Evolutionary conservation across 2,113 vertebrate genomes (phyloP).

Genomic region (Perca schrenkii): DNA sequence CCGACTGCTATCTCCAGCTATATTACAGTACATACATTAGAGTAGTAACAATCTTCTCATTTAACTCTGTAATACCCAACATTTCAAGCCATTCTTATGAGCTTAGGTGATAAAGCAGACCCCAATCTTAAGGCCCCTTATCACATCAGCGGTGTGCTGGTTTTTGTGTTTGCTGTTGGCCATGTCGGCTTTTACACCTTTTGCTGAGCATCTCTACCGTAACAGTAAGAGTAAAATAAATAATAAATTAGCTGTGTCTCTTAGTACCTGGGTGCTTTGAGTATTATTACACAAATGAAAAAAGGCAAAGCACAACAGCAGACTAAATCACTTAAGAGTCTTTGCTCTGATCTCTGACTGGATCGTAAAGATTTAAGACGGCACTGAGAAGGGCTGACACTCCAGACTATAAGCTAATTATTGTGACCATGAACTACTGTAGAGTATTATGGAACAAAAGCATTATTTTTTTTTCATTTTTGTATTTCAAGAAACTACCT

Average conservation of each 20-base stretch:
- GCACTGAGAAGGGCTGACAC: slow-evolving; percentile 26
- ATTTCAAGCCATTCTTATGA: neutral
- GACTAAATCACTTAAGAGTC: neutral
- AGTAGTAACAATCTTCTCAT: too few species aligned
- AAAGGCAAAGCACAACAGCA: slow-evolving; percentile 17
- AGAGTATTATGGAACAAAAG: slow-evolving; percentile 38
- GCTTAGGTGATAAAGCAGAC: neutral
- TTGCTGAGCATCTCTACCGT: neutral
- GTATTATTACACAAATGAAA: slow-evolving; percentile 3
- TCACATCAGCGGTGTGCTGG: neutral
- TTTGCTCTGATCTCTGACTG: slow-evolving; percentile 14
- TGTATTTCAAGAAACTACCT: slow-evolving; percentile 56
- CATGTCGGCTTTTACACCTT: slow-evolving; percentile 10
- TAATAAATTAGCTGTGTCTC: neutral
- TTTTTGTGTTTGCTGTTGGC: neutral
- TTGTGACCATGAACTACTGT: slow-evolving; percentile 22
- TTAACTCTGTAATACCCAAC: neutral
- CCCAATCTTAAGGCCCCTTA: too few species aligned
- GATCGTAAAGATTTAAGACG: neutral
- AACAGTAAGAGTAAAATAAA: neutral
- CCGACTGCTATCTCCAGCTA: neutral
- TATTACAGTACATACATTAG: neutral
- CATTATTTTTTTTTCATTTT: slow-evolving; percentile 18
- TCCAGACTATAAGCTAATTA: slow-evolving; percentile 35
- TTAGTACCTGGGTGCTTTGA: slow-evolving; percentile 6